These are phyloP conservation scores for Odontamblyopus lacepedii DNA, from an alignment of 2,797 vertebrate genomes.

Conservation along the genomic window DNA sequence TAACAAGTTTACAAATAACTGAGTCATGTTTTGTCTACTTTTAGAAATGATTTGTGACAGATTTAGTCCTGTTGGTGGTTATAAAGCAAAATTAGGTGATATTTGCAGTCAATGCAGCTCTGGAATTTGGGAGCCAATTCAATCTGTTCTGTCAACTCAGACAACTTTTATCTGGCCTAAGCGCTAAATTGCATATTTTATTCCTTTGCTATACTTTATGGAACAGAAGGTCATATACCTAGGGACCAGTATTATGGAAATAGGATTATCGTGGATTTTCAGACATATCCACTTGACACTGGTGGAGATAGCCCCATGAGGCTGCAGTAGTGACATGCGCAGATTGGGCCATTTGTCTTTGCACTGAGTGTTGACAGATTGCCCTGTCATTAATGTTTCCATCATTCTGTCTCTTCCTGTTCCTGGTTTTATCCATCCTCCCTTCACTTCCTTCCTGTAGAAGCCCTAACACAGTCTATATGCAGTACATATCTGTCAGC, in stretches of 20 bases:
- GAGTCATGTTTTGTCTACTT: too few relatives aligned
- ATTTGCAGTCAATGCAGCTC: neutral
- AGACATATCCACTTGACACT: conserved; percentile 20
- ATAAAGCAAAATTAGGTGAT: neutral
- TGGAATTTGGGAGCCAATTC: neutral
- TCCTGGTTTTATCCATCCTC: conserved; percentile 39
- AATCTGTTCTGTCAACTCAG: neutral
- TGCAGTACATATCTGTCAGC: conserved; percentile 23
- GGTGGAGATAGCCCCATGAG: conserved; percentile 31
- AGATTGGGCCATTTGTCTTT: conserved; percentile 70
- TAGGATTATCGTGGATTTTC: neutral
- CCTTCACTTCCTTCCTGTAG: conserved; percentile 37
- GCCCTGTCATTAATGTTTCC: conserved; percentile 52
- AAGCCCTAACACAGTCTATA: conserved; percentile 34
- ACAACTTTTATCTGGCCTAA: neutral
- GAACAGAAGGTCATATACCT: neutral
- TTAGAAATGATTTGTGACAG: too few relatives aligned
- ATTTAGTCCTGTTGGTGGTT: neutral
- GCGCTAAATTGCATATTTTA: neutral
- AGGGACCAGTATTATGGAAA: neutral
- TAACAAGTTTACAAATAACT: too few relatives aligned
- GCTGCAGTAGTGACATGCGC: conserved; percentile 32
- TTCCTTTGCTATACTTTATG: neutral
- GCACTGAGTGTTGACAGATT: conserved; percentile 63
- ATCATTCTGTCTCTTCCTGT: conserved; percentile 39